Base-by-base conservation (phyloP, 1,140 invertebrate genomes). In the Drosophila pseudoananassae region DNA sequence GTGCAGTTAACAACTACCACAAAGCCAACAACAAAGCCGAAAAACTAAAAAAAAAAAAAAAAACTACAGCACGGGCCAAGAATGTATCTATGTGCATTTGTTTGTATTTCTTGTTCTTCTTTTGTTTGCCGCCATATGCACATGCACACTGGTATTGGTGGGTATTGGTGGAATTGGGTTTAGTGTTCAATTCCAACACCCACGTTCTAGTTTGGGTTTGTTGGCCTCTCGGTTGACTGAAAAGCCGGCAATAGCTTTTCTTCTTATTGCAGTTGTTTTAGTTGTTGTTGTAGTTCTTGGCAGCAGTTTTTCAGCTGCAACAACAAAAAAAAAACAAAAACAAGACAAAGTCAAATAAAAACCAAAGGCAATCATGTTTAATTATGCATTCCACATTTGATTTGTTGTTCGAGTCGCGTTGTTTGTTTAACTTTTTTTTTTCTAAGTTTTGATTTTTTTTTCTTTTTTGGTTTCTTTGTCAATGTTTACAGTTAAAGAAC, bases 141-240 rank as follows among this genome's bases (percentile, higher is more conserved):
- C 60, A 40, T 77, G 60, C 61, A 55, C 17, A 20, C n/a, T n/a
- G n/a, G 58, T 25, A 25, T 25, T 76, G 0, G 38, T 43, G 17
- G 17, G 57, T 59, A 58, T 82, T 60, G 78, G 83, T 87, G 83
- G 88, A 87, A 83, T 87, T 87, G 83, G 78, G 83, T 78, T 87
- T 87, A 78, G 78, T 88, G 75, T 88, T 87, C 78, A 87, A 88
- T 87, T 82, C 54, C 70, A 88, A 82, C 83, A 82, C 83, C 83
- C 83, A 87, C 83, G 83, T 87, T 87, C 83, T 83, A 87, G 79
- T 79, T 87, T 57, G 63, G 50, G 83, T 87, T 88, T 88, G 68
- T 87, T 87, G 83, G 72, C 84, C 84, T 40, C 78, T 47, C 45
- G 5, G 6, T 7, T 27, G 17, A 9, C 43, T 46, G 43, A 46